Percentiles rank a stretch among this genome's conserved stretches.
Evolutionary conservation across 2,888 invertebrate genomes (phyloP).

Genomic region (Mamestra brassicae): DNA sequence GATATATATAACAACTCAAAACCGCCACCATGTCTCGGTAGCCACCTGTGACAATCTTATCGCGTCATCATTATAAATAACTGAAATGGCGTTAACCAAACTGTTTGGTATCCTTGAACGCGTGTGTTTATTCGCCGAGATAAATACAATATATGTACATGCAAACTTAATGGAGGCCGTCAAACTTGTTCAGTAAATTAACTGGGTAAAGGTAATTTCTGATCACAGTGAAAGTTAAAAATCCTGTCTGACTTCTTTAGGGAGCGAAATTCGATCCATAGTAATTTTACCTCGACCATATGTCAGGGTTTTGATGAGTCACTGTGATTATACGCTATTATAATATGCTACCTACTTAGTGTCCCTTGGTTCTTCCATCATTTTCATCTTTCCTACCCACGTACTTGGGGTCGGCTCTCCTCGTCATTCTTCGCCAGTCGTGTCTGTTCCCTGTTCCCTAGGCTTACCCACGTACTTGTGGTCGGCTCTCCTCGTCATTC

Average conservation of each 20-base stretch:
- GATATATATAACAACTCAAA: constrained; percentile 4
- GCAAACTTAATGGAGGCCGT: background rate
- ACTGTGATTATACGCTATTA: background rate
- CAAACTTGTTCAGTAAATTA: constrained; percentile 21
- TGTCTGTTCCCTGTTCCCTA: too few species aligned
- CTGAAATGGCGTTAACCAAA: constrained; percentile 19
- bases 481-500: too few species aligned
- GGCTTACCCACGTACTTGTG: too few species aligned
- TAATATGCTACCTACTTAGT: background rate
- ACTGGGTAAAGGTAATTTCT: background rate
- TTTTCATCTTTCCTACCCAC: too few species aligned
- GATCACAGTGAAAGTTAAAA: constrained; percentile 11
- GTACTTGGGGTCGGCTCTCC: too few species aligned
- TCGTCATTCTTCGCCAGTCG: too few species aligned
- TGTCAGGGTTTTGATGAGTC: background rate
- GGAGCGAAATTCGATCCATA: background rate
- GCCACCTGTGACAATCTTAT: constrained; percentile 56
- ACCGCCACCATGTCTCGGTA: background rate
- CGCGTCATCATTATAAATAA: constrained; percentile 54
- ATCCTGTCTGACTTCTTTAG: constrained; percentile 2
- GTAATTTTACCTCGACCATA: background rate
- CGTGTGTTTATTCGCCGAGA: constrained; percentile 22
- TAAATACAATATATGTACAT: constrained; percentile 22
- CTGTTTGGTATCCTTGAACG: constrained; percentile 34
- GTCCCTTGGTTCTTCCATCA: background rate